phyloP scores from a whole-genome alignment of 2,888 invertebrate genomes.

The Tachina grossa region DNA sequence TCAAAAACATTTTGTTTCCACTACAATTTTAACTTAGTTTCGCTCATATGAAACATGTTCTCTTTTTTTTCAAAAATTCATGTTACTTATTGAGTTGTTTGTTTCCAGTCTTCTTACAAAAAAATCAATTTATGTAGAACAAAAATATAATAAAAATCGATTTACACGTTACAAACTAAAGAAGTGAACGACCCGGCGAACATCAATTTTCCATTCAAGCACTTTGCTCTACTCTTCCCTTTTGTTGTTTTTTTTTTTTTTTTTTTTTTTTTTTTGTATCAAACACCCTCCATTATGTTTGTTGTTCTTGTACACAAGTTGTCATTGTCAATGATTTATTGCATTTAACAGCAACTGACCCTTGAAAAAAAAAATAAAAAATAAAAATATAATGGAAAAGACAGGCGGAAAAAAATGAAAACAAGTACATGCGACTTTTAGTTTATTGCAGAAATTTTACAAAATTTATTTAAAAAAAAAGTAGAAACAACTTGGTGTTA shows the following conservation, averaged over 20 bases:
- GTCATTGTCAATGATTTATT: conserved; percentile 71
- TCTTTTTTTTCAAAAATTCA: background rate
- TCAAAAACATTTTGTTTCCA: background rate
- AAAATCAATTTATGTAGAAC: conserved; percentile 17
- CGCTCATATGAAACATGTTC: background rate
- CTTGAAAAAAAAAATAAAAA: conserved; percentile 30
- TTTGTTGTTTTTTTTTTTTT: background rate
- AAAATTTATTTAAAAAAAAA: conserved; percentile 5
- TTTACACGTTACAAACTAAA: conserved; percentile 15
- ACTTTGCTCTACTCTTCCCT: conserved; percentile 7
- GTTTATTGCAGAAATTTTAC: conserved; percentile 46
- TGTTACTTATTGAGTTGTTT: background rate
- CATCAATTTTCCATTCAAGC: conserved; percentile 37
- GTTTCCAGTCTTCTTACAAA: background rate
- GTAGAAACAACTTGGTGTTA: conserved; percentile 37
- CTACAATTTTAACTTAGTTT: background rate
- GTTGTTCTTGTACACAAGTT: conserved; percentile 46
- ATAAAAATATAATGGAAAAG: conserved; percentile 12
- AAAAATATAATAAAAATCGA: conserved; percentile 48
- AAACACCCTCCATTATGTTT: conserved; percentile 52
- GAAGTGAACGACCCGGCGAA: conserved; percentile 34
- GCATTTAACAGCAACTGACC: conserved; percentile 69
- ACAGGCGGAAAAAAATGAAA: conserved; percentile 2
- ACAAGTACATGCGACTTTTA: conserved; percentile 17
- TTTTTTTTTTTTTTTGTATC: background rate